phyloP scores from a whole-genome alignment of 2,797 vertebrate species.

The Malacoctenus gilli region DNA sequence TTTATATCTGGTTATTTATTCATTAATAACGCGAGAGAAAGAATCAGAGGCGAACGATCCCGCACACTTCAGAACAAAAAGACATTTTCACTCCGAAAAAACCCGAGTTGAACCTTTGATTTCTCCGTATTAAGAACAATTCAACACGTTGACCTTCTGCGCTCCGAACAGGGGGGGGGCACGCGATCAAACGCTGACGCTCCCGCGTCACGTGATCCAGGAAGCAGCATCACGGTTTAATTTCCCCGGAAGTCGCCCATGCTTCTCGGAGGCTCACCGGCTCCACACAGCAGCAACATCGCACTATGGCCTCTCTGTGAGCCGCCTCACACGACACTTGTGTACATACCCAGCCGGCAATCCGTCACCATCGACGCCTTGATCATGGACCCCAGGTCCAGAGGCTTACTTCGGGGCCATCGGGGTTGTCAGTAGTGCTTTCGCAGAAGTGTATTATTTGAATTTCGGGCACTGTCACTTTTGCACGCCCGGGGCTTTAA shows the following conservation, averaged over 20 bases:
- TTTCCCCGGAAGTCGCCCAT: slow-evolving; percentile 89
- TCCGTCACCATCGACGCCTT: slow-evolving; percentile 88
- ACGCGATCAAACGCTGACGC: too few relatives aligned
- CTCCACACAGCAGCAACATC: slow-evolving; percentile 86
- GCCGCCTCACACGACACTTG: slow-evolving; percentile 69
- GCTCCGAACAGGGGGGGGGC: too few relatives aligned
- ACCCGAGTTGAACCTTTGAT: too few relatives aligned
- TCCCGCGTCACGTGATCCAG: slow-evolving; percentile 73
- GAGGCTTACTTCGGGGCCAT: slow-evolving; percentile 78
- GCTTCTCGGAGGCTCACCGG: slow-evolving; percentile 87
- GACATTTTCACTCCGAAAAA: too few relatives aligned
- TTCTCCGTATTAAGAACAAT: too few relatives aligned
- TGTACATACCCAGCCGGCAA: slow-evolving; percentile 83
- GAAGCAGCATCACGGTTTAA: slow-evolving; percentile 57
- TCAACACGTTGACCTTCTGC: too few relatives aligned
- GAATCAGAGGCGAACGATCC: too few relatives aligned
- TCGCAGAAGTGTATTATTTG: slow-evolving; percentile 75
- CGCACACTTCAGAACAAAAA: too few relatives aligned
- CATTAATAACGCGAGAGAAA: too few relatives aligned
- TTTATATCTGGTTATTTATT: too few relatives aligned
- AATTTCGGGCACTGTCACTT: slow-evolving; percentile 76
- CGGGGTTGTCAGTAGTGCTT: slow-evolving; percentile 76
- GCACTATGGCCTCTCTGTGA: slow-evolving; percentile 80
- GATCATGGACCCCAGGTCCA: slow-evolving; percentile 85
- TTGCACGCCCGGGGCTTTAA: slow-evolving; percentile 83